Percentiles rank a stretch among this genome's conserved stretches.
phyloP scores from a whole-genome alignment of 2,113 vertebrate species.

The Catagonus wagneri region DNA sequence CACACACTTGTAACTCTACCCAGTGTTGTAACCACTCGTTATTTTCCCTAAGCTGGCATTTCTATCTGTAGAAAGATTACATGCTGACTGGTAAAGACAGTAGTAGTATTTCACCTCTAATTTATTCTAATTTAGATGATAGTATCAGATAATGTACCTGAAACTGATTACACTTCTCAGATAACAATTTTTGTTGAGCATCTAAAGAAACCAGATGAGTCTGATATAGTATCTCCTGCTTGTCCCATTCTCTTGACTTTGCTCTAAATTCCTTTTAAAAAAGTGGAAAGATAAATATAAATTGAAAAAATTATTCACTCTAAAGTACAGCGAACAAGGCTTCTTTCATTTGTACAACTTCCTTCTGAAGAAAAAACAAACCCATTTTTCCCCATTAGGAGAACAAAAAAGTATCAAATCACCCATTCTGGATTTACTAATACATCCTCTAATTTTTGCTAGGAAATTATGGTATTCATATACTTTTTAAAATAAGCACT shows the following conservation, averaged over 20 bases:
- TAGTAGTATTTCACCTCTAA: conserved; percentile 2
- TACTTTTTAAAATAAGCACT: background rate
- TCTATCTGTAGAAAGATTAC: background rate
- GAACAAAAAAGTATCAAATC: background rate
- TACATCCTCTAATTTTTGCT: background rate
- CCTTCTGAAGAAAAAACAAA: conserved; percentile 41
- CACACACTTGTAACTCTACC: background rate
- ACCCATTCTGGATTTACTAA: background rate
- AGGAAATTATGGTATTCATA: background rate
- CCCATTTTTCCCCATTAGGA: background rate
- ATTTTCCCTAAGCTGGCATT: background rate
- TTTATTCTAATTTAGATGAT: conserved; percentile 61
- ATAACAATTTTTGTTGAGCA: conserved; percentile 84
- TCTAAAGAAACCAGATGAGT: conserved; percentile 83
- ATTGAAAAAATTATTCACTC: background rate
- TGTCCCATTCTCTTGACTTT: conserved; percentile 88
- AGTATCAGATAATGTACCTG: conserved; percentile 84
- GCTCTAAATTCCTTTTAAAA: conserved; percentile 86
- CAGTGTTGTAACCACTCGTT: background rate
- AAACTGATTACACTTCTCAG: conserved; percentile 85
- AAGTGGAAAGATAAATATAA: conserved; percentile 58
- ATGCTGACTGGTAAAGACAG: background rate
- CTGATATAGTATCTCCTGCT: conserved; percentile 83
- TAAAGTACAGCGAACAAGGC: background rate
- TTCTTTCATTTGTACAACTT: conserved; percentile 23